Conservation (phyloP, 2,113 vertebrate genomes). For the Speoplatyrhinus poulsoni region DNA sequence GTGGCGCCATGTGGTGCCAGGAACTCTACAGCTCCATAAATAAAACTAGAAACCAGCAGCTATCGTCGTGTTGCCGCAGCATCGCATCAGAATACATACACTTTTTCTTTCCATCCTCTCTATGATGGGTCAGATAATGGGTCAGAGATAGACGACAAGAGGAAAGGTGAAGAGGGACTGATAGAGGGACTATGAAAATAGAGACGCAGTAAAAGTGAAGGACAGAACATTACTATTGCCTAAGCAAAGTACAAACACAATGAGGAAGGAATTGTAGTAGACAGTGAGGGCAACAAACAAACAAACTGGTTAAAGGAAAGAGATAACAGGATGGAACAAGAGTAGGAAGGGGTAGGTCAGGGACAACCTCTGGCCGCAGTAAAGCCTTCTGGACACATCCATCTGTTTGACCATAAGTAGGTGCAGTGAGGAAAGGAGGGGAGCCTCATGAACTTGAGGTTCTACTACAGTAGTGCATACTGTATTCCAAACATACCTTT, state of each 20-base stretch:
- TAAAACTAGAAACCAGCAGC: conserved; percentile 64
- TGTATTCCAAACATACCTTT: no score
- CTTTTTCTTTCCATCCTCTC: conserved; percentile 51
- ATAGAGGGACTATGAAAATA: not conserved
- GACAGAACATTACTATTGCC: not conserved
- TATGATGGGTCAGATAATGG: conserved; percentile 19
- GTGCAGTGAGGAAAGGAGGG: conserved; percentile 8
- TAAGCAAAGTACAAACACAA: not conserved
- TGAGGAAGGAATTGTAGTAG: conserved; percentile 19
- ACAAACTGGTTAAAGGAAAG: not conserved
- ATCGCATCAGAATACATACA: conserved; percentile 53
- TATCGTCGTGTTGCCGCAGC: conserved; percentile 49
- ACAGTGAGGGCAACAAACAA: conserved; percentile 34
- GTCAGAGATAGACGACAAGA: conserved; percentile 11
- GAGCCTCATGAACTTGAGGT: conserved; percentile 2
- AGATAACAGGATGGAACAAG: conserved; percentile 2
- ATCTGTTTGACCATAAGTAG: not conserved
- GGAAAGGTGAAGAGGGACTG: not conserved
- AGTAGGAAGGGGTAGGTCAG: conserved; percentile 5
- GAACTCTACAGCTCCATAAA: conserved; percentile 64
- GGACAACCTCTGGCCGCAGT: not conserved
- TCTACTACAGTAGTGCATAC: no score
- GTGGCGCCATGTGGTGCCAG: conserved; percentile 13
- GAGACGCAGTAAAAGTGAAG: conserved; percentile 15
- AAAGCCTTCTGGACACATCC: no score